Conservation (phyloP, 2,113 vertebrate species). For the Pantherophis guttatus region DNA sequence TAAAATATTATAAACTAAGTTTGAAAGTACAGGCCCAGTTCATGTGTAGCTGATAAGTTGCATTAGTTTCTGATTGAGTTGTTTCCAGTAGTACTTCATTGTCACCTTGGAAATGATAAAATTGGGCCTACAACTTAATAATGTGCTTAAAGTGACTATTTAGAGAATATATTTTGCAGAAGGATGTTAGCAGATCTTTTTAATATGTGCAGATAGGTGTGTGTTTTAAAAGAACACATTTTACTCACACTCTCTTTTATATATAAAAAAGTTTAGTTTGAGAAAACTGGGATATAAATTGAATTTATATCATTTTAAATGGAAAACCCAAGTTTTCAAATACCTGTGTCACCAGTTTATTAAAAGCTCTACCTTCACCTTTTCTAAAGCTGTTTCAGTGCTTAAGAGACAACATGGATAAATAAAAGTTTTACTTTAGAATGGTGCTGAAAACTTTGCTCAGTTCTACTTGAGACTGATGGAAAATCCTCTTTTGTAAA, state of each 20-base stretch:
- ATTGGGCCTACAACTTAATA: not conserved
- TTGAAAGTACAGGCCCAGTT: not conserved
- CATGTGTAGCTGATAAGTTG: not conserved
- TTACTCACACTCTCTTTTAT: not conserved
- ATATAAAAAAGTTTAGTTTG: not conserved
- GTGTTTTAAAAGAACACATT: not conserved
- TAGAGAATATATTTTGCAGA: not conserved
- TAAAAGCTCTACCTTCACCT: not conserved
- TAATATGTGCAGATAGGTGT: not conserved
- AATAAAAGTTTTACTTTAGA: conserved; percentile 18
- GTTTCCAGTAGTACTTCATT: not conserved
- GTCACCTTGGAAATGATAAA: not conserved
- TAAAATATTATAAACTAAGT: not conserved
- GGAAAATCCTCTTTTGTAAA: conserved; percentile 22
- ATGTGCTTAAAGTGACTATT: not conserved
- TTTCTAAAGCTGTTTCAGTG: not conserved
- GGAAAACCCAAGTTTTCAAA: not conserved
- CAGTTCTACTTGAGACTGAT: not conserved
- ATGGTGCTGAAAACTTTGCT: not conserved
- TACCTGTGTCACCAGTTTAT: not conserved
- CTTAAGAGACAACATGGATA: not conserved
- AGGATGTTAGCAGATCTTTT: not conserved
- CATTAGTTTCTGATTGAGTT: not conserved
- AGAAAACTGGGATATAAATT: not conserved
- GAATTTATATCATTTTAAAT: too few relatives aligned